Conservation (phyloP, 2,888 invertebrate species). For the Hypena proboscidalis region DNA sequence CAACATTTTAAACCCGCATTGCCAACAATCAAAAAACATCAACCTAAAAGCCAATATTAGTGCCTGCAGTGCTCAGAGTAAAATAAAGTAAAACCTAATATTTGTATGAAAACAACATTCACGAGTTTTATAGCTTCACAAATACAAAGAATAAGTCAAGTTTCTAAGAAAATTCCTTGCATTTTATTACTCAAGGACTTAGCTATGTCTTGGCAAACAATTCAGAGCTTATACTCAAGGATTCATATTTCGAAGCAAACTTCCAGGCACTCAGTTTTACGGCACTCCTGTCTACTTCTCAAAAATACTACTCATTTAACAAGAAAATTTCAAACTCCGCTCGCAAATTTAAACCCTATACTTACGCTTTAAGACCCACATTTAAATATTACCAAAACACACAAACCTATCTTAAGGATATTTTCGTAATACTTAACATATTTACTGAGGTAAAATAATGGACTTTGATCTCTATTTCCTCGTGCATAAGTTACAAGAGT, state of each 20-base stretch:
- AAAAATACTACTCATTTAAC: slow-evolving; percentile 31
- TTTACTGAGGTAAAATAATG: slow-evolving; percentile 4
- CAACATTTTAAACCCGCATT: too few relatives aligned
- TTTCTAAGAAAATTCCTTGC: slow-evolving; percentile 1
- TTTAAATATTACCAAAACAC: slow-evolving; percentile 20
- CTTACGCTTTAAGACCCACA: slow-evolving; percentile 3
- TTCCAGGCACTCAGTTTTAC: slow-evolving; percentile 30
- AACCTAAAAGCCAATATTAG: too few relatives aligned
- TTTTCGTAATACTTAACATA: slow-evolving; percentile 16
- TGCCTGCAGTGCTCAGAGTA: not conserved
- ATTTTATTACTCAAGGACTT: slow-evolving; percentile 8
- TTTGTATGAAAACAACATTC: not conserved
- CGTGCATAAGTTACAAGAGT: slow-evolving; percentile 20
- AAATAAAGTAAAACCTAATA: not conserved
- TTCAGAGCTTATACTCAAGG: slow-evolving; percentile 13
- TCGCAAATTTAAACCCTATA: slow-evolving; percentile 15
- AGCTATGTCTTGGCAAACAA: slow-evolving; percentile 12
- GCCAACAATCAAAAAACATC: too few relatives aligned
- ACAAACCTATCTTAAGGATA: slow-evolving; percentile 17
- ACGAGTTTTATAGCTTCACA: not conserved
- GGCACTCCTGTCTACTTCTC: slow-evolving; percentile 14
- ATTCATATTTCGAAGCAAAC: slow-evolving; percentile 29
- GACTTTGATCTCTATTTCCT: slow-evolving; percentile 23
- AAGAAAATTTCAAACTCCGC: slow-evolving; percentile 9
- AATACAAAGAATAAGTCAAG: not conserved